A percentile compares a stretch with the other conserved stretches of the same genome.
Conservation (phyloP, 2,113 vertebrate species). For the Bubo scandiacus region DNA sequence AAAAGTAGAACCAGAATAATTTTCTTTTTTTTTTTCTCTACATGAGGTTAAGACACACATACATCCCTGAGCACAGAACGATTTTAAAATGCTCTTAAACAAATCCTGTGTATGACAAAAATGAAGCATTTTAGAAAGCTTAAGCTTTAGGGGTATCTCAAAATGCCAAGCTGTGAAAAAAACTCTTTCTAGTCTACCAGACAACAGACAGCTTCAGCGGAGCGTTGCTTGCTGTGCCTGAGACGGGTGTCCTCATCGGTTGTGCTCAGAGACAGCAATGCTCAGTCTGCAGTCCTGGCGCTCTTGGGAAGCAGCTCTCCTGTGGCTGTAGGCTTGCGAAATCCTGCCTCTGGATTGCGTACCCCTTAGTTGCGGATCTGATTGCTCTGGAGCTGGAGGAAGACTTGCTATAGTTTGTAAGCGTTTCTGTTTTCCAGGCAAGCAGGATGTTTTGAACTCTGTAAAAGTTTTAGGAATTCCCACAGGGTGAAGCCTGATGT, state of each 20-base stretch:
- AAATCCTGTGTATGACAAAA: background rate
- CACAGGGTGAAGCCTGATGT: background rate
- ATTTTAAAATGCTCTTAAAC: background rate
- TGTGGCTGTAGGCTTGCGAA: background rate
- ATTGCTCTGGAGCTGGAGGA: background rate
- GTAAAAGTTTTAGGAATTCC: background rate
- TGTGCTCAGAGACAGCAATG: background rate
- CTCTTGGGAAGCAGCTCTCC: background rate
- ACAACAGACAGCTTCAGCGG: background rate
- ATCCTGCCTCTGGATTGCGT: background rate
- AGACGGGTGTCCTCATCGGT: rapidly evolving
- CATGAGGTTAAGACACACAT: background rate
- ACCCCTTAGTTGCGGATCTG: background rate
- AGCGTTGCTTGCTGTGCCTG: rapidly evolving
- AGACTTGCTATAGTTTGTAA: background rate
- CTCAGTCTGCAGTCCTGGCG: background rate
- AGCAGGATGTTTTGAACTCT: background rate
- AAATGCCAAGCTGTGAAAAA: background rate
- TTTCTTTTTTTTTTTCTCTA: no score
- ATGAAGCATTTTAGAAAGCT: background rate
- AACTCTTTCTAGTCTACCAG: background rate
- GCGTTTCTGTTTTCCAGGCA: background rate
- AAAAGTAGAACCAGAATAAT: background rate
- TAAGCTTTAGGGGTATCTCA: background rate
- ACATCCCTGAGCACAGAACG: background rate